These are phyloP conservation scores for Pararge aegeria DNA, from an alignment of 1,140 invertebrate species.

Conservation along the genomic window DNA sequence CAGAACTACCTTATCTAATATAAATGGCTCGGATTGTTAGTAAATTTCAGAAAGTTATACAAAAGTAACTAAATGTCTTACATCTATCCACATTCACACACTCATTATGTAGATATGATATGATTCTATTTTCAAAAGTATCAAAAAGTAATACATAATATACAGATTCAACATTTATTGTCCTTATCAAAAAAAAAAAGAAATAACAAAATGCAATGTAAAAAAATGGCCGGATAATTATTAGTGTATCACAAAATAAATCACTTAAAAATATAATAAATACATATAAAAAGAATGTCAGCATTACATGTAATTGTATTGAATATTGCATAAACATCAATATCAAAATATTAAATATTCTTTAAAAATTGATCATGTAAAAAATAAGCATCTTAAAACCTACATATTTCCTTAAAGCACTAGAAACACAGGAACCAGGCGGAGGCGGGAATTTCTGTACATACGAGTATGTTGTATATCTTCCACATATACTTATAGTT, in stretches of 20 bases:
- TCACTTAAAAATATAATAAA: conserved; percentile 18
- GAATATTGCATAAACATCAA: not conserved
- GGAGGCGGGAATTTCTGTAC: too few species aligned
- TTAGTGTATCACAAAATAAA: conserved; percentile 36
- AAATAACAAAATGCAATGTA: conserved; percentile 16
- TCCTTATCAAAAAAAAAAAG: conserved; percentile 11
- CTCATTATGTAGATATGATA: conserved; percentile 36
- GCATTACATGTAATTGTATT: conserved; percentile 11
- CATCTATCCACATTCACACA: too few species aligned
- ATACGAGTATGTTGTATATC: too few species aligned
- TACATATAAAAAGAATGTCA: not conserved
- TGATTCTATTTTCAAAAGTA: conserved; percentile 18
- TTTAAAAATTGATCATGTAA: conserved; percentile 1
- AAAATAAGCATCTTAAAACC: conserved; percentile 1
- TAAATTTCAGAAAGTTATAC: conserved; percentile 8
- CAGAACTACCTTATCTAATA: conserved; percentile 22
- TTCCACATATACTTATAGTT: too few species aligned
- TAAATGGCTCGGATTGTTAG: conserved; percentile 71
- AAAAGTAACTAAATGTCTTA: conserved; percentile 40
- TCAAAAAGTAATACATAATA: not conserved
- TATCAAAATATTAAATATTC: conserved; percentile 11
- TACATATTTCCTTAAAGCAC: not conserved
- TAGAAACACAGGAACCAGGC: too few species aligned
- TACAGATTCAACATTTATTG: conserved; percentile 17
- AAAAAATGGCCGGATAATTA: conserved; percentile 41